Evolutionary conservation across 2,113 vertebrate species (phyloP).

Genomic region (sheep (Ovis aries)): DNA sequence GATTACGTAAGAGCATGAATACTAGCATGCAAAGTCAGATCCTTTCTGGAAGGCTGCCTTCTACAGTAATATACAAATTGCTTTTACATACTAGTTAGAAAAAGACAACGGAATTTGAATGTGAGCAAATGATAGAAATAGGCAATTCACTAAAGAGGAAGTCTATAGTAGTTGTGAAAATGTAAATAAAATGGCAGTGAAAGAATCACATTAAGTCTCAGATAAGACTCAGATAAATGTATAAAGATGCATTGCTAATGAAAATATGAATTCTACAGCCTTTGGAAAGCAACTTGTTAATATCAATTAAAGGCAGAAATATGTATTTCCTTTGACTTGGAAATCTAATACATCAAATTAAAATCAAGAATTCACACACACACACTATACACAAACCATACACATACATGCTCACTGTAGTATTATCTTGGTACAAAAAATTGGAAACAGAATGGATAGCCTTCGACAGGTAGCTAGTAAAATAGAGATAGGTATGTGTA

Average conservation of each 20-base stretch:
- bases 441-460: not conserved
- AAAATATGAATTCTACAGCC: not conserved
- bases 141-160: not conserved
- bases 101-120: not conserved
- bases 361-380: not conserved
- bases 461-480: not conserved
- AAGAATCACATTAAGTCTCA: not conserved
- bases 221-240: not conserved
- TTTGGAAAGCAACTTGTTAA: conserved; percentile 1
- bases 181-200: not conserved
- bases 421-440: not conserved
- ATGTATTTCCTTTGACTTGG: not conserved
- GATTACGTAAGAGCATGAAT: not conserved
- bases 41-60: not conserved
- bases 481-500: not conserved
- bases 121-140: not conserved
- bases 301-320: conserved; percentile 9
- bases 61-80: not conserved
- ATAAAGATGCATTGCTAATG: not conserved
- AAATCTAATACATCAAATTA: not conserved
- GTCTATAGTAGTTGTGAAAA: not conserved
- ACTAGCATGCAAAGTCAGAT: not conserved
- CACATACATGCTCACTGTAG: not conserved
- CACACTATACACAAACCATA: not conserved
- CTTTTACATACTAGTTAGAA: not conserved